These are phyloP conservation scores for Microhierax caerulescens DNA, from an alignment of 2,797 vertebrate genomes.

Conservation along the genomic window DNA sequence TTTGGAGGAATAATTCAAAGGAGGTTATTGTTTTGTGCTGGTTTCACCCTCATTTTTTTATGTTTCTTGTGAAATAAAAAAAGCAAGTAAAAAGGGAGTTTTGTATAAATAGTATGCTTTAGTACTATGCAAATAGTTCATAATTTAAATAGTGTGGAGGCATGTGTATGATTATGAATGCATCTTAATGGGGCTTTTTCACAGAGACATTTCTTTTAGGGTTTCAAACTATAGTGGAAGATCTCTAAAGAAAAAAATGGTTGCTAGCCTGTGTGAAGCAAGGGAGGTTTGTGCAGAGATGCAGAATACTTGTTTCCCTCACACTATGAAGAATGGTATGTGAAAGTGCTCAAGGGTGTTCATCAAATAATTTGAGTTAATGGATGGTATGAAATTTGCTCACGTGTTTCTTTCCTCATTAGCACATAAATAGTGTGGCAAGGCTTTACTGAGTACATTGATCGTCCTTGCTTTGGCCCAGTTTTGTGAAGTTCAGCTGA, in stretches of 20 bases:
- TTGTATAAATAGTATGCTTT: not conserved
- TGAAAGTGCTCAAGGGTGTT: not conserved
- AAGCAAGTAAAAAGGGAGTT: not conserved
- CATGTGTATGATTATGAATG: not conserved
- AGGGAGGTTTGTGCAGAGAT: not conserved
- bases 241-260: not conserved
- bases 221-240: not conserved
- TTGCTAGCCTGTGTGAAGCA: not conserved
- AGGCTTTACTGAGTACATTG: not conserved
- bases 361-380: not conserved
- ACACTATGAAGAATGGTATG: not conserved
- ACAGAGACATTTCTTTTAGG: not conserved
- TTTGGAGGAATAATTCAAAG: not conserved
- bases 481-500: not conserved
- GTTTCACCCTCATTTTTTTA: not conserved
- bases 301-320: not conserved
- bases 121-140: not conserved
- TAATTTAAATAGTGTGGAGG: not conserved
- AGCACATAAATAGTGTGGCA: not conserved
- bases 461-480: not conserved
- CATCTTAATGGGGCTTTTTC: not conserved
- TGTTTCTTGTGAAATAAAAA: not conserved
- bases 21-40: not conserved
- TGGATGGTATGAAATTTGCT: not conserved
- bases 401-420: not conserved